These are phyloP conservation scores for Semnopithecus entellus DNA, from an alignment of 2,113 vertebrate species.

Conservation along the genomic window DNA sequence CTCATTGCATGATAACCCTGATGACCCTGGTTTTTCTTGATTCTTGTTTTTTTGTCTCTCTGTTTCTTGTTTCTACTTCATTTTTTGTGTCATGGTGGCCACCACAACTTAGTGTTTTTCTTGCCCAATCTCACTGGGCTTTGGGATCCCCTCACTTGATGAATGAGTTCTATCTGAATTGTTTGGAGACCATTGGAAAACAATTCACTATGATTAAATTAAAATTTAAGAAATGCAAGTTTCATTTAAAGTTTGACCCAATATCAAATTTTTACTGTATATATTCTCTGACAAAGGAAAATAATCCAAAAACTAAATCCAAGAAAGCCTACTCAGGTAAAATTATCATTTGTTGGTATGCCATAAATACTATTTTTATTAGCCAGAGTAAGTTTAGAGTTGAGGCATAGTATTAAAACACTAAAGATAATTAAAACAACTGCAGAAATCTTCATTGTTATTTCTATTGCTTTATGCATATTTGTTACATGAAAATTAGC, in stretches of 20 bases:
- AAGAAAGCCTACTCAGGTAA: neutral
- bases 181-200: neutral
- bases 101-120: neutral
- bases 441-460: neutral
- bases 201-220: neutral
- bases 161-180: neutral
- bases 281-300: neutral
- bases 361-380: neutral
- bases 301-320: neutral
- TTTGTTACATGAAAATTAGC: neutral
- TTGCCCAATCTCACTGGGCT: neutral
- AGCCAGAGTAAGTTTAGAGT: neutral
- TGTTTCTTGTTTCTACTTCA: neutral
- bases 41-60: too few species aligned
- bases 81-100: rapidly evolving
- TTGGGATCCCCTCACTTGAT: too few species aligned
- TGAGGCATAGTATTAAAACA: neutral
- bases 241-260: neutral
- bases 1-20: rapidly evolving
- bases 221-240: neutral
- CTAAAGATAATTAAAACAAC: neutral
- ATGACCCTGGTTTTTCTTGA: too few species aligned
- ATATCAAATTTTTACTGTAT: rapidly evolving
- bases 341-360: neutral
- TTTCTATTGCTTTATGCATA: neutral